Evolutionary conservation across 1,140 invertebrate genomes (phyloP).

Genomic region (Eumaeus atala): DNA sequence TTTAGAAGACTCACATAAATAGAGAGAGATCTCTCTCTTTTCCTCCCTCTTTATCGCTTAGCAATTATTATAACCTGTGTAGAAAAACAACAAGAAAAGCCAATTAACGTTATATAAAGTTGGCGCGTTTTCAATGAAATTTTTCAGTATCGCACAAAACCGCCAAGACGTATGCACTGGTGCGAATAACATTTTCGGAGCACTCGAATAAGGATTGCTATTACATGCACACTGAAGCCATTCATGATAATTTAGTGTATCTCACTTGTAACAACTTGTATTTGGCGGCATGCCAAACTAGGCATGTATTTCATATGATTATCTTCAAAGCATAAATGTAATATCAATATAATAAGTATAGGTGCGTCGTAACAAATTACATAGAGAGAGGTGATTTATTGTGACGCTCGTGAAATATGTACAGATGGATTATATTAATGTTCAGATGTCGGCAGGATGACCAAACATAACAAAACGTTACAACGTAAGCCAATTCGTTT

Average conservation of each 20-base stretch:
- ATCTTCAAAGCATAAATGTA: slow-evolving; percentile 28
- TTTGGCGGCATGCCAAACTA: slow-evolving; percentile 42
- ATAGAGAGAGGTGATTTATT: slow-evolving; percentile 18
- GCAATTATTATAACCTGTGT: too few species aligned
- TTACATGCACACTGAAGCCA: slow-evolving; percentile 35
- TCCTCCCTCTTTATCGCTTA: too few species aligned
- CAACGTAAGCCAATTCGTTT: too few species aligned
- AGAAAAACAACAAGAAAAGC: too few species aligned
- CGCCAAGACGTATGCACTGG: too few species aligned
- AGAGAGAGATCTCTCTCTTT: too few species aligned
- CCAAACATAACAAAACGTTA: neutral
- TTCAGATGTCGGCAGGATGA: neutral
- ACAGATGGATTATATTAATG: slow-evolving; percentile 18
- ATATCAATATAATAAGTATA: slow-evolving; percentile 21
- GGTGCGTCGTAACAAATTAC: slow-evolving; percentile 19
- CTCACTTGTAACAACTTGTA: slow-evolving; percentile 34
- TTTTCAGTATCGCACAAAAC: too few species aligned
- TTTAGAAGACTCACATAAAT: too few species aligned
- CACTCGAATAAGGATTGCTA: neutral
- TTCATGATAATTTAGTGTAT: slow-evolving; percentile 45
- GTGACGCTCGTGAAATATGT: slow-evolving; percentile 16
- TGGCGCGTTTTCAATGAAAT: too few species aligned
- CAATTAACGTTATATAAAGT: too few species aligned
- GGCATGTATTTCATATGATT: slow-evolving; percentile 34
- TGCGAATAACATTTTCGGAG: too few species aligned